Base-by-base conservation (phyloP, 1,140 invertebrate species). In the Heliconius eleuchia region DNA sequence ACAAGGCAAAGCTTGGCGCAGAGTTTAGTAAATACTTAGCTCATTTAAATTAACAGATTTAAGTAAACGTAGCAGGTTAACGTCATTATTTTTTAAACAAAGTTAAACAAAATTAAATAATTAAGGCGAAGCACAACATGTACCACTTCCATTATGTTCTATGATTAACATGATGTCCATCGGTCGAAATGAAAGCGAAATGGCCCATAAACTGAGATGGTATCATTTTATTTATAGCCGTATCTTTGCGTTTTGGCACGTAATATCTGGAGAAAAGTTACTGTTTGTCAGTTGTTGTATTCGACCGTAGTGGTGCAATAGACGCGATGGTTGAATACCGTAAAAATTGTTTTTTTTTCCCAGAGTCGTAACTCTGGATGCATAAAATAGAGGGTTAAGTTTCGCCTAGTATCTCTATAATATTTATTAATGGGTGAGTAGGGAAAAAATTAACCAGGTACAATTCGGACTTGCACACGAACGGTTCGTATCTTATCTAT, bases 101-200 rank as follows among this genome's bases (percentile, higher is more conserved):
- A 16, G 42, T 46, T 46, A 46, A 46, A 46, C 42, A 60, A 60
- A 27, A 23, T 27, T 8, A 23, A 60, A 60, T 11, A 27, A 60
- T 23, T 11, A 60, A 55, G 52, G 19, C 7, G 1, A 60, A 60
- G 3, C 57, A 27, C 0, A 11, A 11, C 19, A 11, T 27, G 37
- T 30, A 76, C 37, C 57, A 42, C 11, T 66, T 66, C 74, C 7
- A 60, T 37, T 18, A 19, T 18, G 42, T 76, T 71, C 74, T 76
- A n/a, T 46, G 42, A 82, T 52, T 52, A 60, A 76, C 76, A 82
- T 37, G 46, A 76, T 76, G 78, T 72, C 74, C 73, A 72, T 71
- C 73, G 78, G 78, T 60, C 71, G 71, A 81, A 81, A 81, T 74
- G 77, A 81, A 81, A 81, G 80, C 71, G 77, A 81, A 81, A 81